A percentile compares a stretch with the other conserved stretches of the same genome.
Conservation (phyloP, 2,797 vertebrate genomes). For the Rhodeus uyekii region DNA sequence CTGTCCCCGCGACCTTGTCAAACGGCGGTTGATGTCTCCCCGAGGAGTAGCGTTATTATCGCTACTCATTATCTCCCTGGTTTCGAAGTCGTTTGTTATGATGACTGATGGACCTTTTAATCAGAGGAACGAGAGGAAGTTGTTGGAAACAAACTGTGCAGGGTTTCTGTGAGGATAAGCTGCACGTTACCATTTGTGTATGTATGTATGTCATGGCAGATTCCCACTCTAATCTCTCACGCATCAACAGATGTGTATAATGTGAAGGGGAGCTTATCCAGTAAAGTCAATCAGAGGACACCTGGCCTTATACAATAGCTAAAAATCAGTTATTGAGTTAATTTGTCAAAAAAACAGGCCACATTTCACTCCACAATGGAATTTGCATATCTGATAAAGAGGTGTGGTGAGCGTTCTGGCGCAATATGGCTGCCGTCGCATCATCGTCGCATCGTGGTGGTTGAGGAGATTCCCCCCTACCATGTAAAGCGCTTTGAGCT, state of each 20-base stretch:
- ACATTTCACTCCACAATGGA: no score
- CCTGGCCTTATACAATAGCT: not conserved
- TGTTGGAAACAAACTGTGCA: conserved; percentile 23
- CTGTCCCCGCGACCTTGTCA: conserved; percentile 56
- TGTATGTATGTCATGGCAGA: conserved; percentile 24
- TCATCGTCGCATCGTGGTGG: no score
- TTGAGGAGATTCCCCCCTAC: no score
- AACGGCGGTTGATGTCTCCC: conserved; percentile 39
- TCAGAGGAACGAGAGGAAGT: conserved; percentile 37
- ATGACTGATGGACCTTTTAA: conserved; percentile 52
- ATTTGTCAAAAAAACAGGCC: no score
- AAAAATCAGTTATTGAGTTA: no score
- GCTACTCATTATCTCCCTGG: conserved; percentile 43
- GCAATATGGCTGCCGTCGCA: no score
- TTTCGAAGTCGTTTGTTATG: conserved; percentile 43
- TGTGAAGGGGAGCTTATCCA: not conserved
- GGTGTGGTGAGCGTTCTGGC: no score
- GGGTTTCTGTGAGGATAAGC: conserved; percentile 23
- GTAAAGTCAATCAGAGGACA: conserved; percentile 9
- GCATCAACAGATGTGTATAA: conserved; percentile 12
- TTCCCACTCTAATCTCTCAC: conserved; percentile 48
- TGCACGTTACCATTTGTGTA: not conserved
- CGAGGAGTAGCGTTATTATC: conserved; percentile 42
- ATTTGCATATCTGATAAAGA: no score
- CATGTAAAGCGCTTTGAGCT: no score